phyloP scores from a whole-genome alignment of 2,797 vertebrate genomes.

The Microctenopoma steveboyesi region DNA sequence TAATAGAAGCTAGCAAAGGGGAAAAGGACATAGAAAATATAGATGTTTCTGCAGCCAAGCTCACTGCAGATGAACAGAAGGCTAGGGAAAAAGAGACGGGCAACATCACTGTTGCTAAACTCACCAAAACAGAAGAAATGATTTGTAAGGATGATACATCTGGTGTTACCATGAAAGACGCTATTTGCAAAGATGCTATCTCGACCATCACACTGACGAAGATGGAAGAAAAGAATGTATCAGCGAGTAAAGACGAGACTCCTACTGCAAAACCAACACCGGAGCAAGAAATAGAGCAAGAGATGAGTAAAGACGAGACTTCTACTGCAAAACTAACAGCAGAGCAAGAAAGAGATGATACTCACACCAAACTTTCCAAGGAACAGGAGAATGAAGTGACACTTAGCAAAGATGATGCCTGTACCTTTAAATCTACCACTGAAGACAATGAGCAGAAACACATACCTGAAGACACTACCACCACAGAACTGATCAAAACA shows the following conservation, averaged over 20 bases:
- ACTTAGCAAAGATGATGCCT: slow-evolving; percentile 26
- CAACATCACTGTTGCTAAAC: slow-evolving; percentile 32
- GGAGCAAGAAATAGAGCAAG: slow-evolving; percentile 41
- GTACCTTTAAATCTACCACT: slow-evolving; percentile 15
- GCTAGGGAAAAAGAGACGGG: slow-evolving; percentile 30
- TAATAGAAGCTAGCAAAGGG: slow-evolving; percentile 36
- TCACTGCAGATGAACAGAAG: slow-evolving; percentile 26
- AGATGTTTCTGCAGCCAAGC: slow-evolving; percentile 21
- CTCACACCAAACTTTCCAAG: slow-evolving; percentile 15
- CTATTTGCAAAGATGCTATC: slow-evolving; percentile 41
- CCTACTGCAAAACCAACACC: slow-evolving; percentile 7
- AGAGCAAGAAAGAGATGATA: slow-evolving; percentile 50
- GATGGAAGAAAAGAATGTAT: slow-evolving; percentile 36
- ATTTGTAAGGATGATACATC: slow-evolving; percentile 24
- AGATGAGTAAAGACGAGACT: slow-evolving; percentile 40
- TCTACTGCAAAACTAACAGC: slow-evolving; percentile 6
- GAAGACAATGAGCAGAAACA: slow-evolving; percentile 31
- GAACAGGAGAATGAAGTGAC: slow-evolving; percentile 37
- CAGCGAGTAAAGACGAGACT: slow-evolving; percentile 43
- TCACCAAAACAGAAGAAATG: slow-evolving; percentile 43
- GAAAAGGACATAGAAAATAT: slow-evolving; percentile 45
- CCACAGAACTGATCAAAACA: slow-evolving; percentile 2
- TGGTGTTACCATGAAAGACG: slow-evolving; percentile 22
- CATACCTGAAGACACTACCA: slow-evolving; percentile 23
- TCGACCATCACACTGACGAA: slow-evolving; percentile 18